Percentiles rank a stretch among this genome's conserved stretches.
These are phyloP conservation scores for Ctenochaetus hawaiiensis DNA, from an alignment of 2,797 vertebrate species.

Conservation along the genomic window DNA sequence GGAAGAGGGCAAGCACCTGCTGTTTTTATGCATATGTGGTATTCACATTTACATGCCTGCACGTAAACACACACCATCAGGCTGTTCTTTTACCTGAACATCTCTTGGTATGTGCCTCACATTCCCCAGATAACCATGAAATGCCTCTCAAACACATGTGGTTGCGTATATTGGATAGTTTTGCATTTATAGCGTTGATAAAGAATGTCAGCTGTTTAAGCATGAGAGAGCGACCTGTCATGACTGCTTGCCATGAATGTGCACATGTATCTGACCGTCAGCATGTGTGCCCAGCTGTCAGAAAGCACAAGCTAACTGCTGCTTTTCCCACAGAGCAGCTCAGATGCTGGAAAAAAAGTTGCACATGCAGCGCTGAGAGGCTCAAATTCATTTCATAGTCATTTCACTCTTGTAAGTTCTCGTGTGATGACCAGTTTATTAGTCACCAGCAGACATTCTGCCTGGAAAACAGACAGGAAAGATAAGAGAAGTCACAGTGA, in stretches of 20 bases:
- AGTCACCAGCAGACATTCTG: not conserved
- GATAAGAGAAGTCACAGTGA: not conserved
- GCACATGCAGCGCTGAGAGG: not conserved
- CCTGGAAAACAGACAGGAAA: not conserved
- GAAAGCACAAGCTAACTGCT: constrained; percentile 46
- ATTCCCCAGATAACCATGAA: constrained; percentile 59
- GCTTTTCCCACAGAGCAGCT: constrained; percentile 50
- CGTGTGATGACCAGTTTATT: not conserved
- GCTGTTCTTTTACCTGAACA: constrained; percentile 32
- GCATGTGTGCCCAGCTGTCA: constrained; percentile 66
- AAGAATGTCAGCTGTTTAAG: constrained; percentile 63
- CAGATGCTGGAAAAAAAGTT: constrained; percentile 1
- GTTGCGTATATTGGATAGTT: not conserved
- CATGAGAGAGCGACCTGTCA: constrained; percentile 25
- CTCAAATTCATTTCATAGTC: not conserved
- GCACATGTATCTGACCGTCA: constrained; percentile 25
- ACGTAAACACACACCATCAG: constrained; percentile 9
- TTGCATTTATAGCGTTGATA: constrained; percentile 1
- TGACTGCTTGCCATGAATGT: not conserved
- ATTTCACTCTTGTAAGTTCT: not conserved
- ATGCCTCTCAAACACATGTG: constrained; percentile 21
- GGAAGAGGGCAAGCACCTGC: constrained; percentile 43
- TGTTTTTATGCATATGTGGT: constrained; percentile 12
- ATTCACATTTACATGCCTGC: constrained; percentile 17
- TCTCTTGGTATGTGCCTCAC: constrained; percentile 45